Conservation (phyloP, 2,113 vertebrate genomes). For the Grus americana region DNA sequence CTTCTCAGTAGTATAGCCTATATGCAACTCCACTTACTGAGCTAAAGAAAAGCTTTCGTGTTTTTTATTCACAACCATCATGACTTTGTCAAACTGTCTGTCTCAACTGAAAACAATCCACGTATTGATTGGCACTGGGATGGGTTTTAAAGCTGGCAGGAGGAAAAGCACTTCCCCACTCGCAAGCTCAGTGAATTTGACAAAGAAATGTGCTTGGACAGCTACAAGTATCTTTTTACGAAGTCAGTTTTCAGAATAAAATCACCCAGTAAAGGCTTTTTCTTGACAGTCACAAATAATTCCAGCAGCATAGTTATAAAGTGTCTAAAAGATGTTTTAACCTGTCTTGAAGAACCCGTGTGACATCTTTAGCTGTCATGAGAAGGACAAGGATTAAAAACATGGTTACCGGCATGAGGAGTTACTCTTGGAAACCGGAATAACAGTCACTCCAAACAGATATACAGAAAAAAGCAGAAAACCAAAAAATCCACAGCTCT, state of each 20-base stretch:
- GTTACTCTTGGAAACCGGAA: background rate
- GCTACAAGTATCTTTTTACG: conserved; percentile 2
- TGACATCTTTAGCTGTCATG: background rate
- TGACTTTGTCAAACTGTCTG: conserved; percentile 22
- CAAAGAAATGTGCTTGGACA: conserved; percentile 46
- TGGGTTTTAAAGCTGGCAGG: background rate
- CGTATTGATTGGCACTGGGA: background rate
- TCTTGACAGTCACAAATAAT: conserved; percentile 38
- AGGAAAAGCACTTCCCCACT: background rate
- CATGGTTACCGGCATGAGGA: fast-evolving
- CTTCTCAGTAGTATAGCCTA: background rate
- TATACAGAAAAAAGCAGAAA: background rate
- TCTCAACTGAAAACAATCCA: conserved; percentile 19
- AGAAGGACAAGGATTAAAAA: background rate
- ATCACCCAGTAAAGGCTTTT: conserved; percentile 31
- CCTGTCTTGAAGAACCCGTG: conserved; percentile 2
- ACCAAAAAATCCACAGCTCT: background rate
- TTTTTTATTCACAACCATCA: background rate
- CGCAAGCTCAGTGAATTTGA: conserved; percentile 22
- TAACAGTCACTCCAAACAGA: background rate
- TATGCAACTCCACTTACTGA: background rate
- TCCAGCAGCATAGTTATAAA: conserved; percentile 1
- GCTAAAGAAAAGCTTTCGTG: background rate
- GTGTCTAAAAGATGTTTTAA: conserved; percentile 26
- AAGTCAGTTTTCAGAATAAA: conserved; percentile 44